Percentiles rank a stretch among this genome's conserved stretches.
These are phyloP conservation scores for Acrobasis consociella DNA, from an alignment of 2,888 invertebrate genomes.

Conservation along the genomic window DNA sequence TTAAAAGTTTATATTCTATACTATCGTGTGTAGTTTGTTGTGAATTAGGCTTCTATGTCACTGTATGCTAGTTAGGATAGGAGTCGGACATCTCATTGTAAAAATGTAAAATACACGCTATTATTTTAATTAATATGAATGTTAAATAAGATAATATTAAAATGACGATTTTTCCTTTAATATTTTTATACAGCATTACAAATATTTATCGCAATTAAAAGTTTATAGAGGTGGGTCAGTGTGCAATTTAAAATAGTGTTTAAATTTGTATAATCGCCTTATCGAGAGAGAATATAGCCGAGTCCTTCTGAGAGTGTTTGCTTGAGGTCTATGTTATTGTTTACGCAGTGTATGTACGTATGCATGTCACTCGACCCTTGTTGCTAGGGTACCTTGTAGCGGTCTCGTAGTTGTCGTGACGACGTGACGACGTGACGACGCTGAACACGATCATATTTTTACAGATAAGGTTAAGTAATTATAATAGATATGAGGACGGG, in stretches of 20 bases:
- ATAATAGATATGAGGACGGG: slow-evolving; percentile 14
- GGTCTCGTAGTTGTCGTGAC: slow-evolving; percentile 9
- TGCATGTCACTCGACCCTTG: slow-evolving; percentile 49
- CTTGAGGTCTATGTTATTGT: slow-evolving; percentile 61
- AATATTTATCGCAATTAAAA: slow-evolving; percentile 81
- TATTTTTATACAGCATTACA: slow-evolving; percentile 83
- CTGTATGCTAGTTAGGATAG: slow-evolving; percentile 75
- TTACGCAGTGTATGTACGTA: slow-evolving; percentile 49
- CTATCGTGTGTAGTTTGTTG: slow-evolving; percentile 79
- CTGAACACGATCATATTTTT: slow-evolving; percentile 10
- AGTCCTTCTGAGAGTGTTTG: slow-evolving; percentile 73
- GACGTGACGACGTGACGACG: background rate
- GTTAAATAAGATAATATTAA: slow-evolving; percentile 76
- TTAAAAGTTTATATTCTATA: slow-evolving; percentile 70
- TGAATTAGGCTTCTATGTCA: slow-evolving; percentile 77
- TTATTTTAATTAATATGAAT: slow-evolving; percentile 73
- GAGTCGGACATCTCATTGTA: slow-evolving; percentile 76
- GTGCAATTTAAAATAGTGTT: slow-evolving; percentile 79
- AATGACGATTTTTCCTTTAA: slow-evolving; percentile 81
- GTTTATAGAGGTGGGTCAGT: slow-evolving; percentile 81
- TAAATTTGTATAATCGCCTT: slow-evolving; percentile 80
- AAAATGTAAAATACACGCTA: slow-evolving; percentile 81
- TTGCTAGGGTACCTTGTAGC: slow-evolving; percentile 43
- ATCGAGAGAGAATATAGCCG: slow-evolving; percentile 80
- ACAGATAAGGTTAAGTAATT: slow-evolving; percentile 9